These are phyloP conservation scores for Eilema sororculum DNA, from an alignment of 2,888 invertebrate genomes.

Conservation along the genomic window DNA sequence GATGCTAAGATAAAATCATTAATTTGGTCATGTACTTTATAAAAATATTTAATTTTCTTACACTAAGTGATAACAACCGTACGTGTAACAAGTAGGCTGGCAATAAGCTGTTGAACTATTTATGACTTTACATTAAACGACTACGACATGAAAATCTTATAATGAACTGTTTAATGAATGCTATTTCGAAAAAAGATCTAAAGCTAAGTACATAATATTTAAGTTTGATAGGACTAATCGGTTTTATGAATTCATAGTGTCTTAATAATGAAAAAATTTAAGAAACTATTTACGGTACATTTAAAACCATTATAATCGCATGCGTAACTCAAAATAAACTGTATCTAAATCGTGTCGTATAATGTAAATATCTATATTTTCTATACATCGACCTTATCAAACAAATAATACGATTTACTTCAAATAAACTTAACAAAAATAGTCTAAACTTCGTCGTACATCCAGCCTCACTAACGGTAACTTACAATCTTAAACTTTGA, in stretches of 20 bases:
- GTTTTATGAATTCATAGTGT: no score
- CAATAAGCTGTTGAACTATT: conserved; percentile 20
- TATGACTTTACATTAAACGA: conserved; percentile 18
- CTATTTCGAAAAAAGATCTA: neutral
- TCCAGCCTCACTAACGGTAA: conserved; percentile 54
- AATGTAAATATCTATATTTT: conserved; percentile 7
- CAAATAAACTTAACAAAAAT: conserved; percentile 34
- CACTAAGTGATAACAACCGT: conserved; percentile 63
- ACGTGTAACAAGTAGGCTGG: conserved; percentile 57
- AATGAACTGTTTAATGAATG: no score
- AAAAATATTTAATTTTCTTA: conserved; percentile 80
- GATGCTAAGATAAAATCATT: conserved; percentile 62
- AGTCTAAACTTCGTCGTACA: conserved; percentile 30
- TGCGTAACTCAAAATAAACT: neutral
- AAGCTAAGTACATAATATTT: neutral
- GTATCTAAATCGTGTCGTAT: neutral
- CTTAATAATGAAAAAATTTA: neutral
- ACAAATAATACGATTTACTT: conserved; percentile 36
- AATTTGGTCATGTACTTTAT: conserved; percentile 77
- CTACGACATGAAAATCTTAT: neutral
- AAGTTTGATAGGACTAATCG: neutral
- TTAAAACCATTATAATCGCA: neutral
- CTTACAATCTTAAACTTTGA: conserved; percentile 43
- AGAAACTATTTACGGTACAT: neutral
- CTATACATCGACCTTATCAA: conserved; percentile 29